phyloP scores from a whole-genome alignment of 2,797 vertebrate genomes.

The Otolemur crassicaudatus region DNA sequence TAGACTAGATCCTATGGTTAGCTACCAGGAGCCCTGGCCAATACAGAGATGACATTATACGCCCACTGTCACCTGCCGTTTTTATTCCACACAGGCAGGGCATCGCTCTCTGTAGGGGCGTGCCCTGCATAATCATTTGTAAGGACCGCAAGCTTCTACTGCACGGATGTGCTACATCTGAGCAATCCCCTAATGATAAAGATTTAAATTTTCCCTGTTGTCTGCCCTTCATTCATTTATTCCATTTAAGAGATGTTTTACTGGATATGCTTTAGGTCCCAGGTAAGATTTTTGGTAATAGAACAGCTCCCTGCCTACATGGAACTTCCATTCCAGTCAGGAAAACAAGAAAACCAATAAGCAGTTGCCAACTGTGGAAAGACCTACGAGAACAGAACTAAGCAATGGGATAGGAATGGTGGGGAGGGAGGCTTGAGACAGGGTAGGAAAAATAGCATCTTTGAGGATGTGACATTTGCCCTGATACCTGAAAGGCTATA shows the following conservation, averaged over 20 bases:
- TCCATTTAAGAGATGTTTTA: constrained; percentile 50
- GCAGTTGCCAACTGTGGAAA: neutral
- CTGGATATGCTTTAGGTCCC: neutral
- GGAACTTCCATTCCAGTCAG: neutral
- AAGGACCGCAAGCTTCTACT: neutral
- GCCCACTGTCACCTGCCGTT: neutral
- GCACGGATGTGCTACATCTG: neutral
- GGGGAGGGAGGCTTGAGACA: too few species aligned
- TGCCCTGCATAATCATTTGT: neutral
- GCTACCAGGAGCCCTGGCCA: neutral
- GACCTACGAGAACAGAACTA: neutral
- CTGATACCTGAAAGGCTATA: neutral
- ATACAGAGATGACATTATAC: neutral
- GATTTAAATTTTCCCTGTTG: neutral
- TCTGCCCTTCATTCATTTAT: neutral
- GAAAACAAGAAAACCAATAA: constrained; percentile 1
- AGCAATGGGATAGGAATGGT: neutral
- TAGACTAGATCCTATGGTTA: neutral
- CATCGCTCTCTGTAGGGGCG: neutral
- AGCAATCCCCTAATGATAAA: neutral
- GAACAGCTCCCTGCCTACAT: neutral
- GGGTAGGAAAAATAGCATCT: neutral
- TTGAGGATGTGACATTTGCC: neutral
- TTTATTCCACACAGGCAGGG: neutral
- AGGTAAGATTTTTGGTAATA: neutral